Percentiles rank a stretch among this genome's conserved stretches.
phyloP scores from a whole-genome alignment of 1,140 invertebrate species.

The Sminthurides bifidus region DNA sequence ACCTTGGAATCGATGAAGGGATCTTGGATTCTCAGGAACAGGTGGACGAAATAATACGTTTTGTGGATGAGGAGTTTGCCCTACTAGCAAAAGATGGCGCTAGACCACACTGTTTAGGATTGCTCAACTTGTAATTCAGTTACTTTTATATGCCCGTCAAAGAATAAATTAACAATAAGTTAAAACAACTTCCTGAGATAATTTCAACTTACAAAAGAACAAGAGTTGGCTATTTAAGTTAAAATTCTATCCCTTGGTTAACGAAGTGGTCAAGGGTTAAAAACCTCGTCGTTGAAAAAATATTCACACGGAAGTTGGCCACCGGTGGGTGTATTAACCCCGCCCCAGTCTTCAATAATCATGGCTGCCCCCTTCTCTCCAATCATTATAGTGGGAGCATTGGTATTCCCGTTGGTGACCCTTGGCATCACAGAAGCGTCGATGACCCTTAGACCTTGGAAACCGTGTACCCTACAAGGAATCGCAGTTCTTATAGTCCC shows the following conservation, averaged over 20 bases:
- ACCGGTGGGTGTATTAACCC: not conserved
- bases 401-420: constrained; percentile 6
- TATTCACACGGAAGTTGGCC: not conserved
- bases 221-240: not conserved
- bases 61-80: not conserved
- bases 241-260: not conserved
- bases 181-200: not conserved
- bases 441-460: not conserved
- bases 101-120: too few relatives aligned
- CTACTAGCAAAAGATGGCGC: not conserved
- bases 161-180: not conserved
- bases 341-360: not conserved
- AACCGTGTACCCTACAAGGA: not conserved
- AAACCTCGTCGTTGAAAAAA: not conserved
- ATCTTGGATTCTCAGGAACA: not conserved
- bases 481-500: too few relatives aligned
- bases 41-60: not conserved
- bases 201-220: not conserved
- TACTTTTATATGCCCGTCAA: not conserved
- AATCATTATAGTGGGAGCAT: not conserved
- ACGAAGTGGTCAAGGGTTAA: not conserved
- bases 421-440: constrained; percentile 9
- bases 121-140: not conserved
- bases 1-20: not conserved
- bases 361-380: constrained; percentile 6